Base-by-base conservation (phyloP, 64 coral and sea anemone genomes). In the Dendronephthya gigantea region DNA sequence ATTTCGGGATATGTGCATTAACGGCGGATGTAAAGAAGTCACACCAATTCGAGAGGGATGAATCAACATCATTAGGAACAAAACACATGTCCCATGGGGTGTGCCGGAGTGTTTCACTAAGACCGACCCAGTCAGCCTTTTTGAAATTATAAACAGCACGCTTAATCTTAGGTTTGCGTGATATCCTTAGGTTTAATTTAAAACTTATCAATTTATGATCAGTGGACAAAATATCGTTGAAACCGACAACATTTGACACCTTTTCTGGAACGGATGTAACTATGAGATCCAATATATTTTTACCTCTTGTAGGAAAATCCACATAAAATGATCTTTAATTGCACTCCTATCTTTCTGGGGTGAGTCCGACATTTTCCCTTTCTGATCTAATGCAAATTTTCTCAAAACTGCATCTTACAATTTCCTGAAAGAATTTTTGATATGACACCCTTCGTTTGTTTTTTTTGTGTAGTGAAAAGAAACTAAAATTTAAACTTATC, bases 11-110 rank as follows among this genome's bases (percentile, higher is more conserved):
- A 47, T 88, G 75, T 16, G 51, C 86, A 7, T 88, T 35, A 48
- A 82, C 74, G 17, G 75, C 86, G 3, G 86, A 35, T 32, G 82
- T 56, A 35, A 88, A 82, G 12, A 88, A 0, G 36, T 88, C 86
- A 86, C 36, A 36, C 56, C 84, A 86, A 28, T 86, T 86, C 16
- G 84, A 58, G 37, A 88, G 86, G 7, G 86, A 88, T 50, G 68
- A 29, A 38, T 82, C 22, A 51, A 82, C 37, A 82, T 88, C 49
- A 30, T 88, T 32, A 49, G 29, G 14, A 50, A 88, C 40, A 55
- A 88, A 82, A 19, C 40, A 79, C 70, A 88, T 12, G 33, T 56
- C 86, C 86, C 86, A 88, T 19, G 69, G 68, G 31, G 43, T 55
- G 23, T 52, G 49, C 23, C 29, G 15, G 1, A 74, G 68, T 30